Evolutionary conservation across 2,888 invertebrate genomes (phyloP).

Genomic region (Eupithecia inturbata): DNA sequence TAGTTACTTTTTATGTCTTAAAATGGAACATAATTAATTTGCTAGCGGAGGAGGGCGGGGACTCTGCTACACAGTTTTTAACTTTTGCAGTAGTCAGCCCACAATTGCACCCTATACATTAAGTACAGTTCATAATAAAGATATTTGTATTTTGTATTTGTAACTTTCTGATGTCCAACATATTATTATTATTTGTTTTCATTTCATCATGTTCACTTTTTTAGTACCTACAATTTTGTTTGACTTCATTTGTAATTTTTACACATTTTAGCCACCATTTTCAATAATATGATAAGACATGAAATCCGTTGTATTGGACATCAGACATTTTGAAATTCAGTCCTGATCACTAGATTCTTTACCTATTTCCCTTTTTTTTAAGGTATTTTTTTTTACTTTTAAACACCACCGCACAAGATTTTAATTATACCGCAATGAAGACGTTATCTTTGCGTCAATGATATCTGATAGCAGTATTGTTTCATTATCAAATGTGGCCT

Average conservation of each 20-base stretch:
- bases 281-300: neutral
- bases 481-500: conserved; percentile 36
- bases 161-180: no score
- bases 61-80: no score
- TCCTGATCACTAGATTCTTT: neutral
- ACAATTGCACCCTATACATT: no score
- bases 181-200: neutral
- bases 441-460: conserved; percentile 44
- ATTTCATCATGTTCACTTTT: neutral
- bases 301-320: neutral
- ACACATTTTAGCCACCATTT: neutral
- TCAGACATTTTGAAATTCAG: neutral
- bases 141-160: no score
- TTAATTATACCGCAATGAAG: conserved; percentile 38
- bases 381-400: neutral
- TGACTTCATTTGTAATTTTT: neutral
- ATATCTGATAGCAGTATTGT: conserved; percentile 46
- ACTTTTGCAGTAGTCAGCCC: no score
- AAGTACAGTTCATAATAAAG: no score
- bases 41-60: no score
- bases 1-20: no score
- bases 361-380: neutral
- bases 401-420: conserved; percentile 5
- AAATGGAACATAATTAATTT: no score
- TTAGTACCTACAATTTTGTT: neutral